Base-by-base conservation (phyloP, 2,113 vertebrate species). In the Sapajus apella region DNA sequence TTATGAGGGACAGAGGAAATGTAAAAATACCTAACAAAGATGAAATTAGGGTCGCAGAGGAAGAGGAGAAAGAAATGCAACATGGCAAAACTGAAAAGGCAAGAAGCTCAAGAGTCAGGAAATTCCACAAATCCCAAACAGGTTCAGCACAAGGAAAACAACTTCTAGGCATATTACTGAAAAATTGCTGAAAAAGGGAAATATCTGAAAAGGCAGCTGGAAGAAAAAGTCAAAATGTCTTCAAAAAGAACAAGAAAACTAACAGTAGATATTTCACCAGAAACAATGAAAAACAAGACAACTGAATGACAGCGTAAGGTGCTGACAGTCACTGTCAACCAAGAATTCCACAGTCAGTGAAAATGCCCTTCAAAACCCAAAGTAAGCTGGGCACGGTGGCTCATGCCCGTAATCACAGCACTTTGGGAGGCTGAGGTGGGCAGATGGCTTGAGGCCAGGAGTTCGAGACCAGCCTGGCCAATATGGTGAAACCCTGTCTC, bases 221-320 rank as follows among this genome's bases (percentile, higher is more conserved):
- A 75, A 66, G 43, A 20, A 37, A 43, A 50, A 37, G 23, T 66
- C 61, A 70, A 43, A 37, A 25, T 20, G 66, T 5, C 56, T 25
- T 58, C 37, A 50, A 25, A 43, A 43, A 5, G 70, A 64, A 25
- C 56, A 43, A 4, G 25, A n/a, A 23, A 45, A 35, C 35, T 1
- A 61, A 50, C 4, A 7, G 50, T 1, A 32, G 64, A 10, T 32
- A 72, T 27, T 32, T 86, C 37, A 35, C 32, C 11, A 47, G 30
- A 45, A 76, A 52, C 58, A 18, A 25, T 1, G 21, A 40, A 21
- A 72, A 14, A 43, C 68, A 13, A 50, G 45, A 27, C 13, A 11
- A 27, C 2, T 6, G 20, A 50, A 16, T 13, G n/a, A 40, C 8
- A 6, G 11, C 1, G 6, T 6, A 7, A 72, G 7, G 18, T 8